phyloP scores from a whole-genome alignment of 2,888 invertebrate species.

The Yponomeuta plumbellus region DNA sequence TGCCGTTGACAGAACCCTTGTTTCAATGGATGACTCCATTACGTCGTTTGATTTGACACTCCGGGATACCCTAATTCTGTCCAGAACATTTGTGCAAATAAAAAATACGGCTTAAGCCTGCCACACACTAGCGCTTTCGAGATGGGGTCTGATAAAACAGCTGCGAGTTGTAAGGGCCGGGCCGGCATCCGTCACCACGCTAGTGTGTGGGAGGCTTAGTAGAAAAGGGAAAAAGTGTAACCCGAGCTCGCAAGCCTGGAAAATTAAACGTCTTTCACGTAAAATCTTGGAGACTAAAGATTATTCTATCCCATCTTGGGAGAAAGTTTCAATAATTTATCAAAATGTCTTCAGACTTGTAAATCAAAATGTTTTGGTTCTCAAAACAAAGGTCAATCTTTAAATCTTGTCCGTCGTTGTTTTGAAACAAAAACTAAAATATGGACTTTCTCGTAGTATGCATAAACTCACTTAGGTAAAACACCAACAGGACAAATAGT shows the following conservation, averaged over 20 bases:
- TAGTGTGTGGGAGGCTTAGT: too few species aligned
- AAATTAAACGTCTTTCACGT: not conserved
- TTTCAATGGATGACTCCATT: not conserved
- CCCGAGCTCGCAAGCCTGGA: not conserved
- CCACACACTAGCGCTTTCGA: too few species aligned
- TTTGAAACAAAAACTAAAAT: too few species aligned
- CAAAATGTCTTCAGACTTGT: not conserved
- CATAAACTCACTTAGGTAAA: too few species aligned
- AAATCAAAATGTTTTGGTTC: not conserved
- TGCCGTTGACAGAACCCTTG: slow-evolving; percentile 12
- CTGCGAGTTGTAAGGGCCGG: too few species aligned
- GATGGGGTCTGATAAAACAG: too few species aligned
- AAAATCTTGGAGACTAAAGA: not conserved
- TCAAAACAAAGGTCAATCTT: not conserved
- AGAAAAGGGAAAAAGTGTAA: not conserved
- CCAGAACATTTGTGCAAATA: not conserved
- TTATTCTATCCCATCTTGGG: not conserved
- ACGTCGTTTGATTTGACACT: slow-evolving; percentile 12
- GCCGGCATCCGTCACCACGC: too few species aligned
- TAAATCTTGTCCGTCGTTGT: not conserved
- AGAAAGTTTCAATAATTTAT: not conserved
- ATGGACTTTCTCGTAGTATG: too few species aligned
- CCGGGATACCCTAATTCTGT: slow-evolving; percentile 6
- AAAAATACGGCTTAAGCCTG: not conserved
- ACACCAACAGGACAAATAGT: too few species aligned